phyloP scores from a whole-genome alignment of 2,797 vertebrate genomes.

The Eulemur coronatus region DNA sequence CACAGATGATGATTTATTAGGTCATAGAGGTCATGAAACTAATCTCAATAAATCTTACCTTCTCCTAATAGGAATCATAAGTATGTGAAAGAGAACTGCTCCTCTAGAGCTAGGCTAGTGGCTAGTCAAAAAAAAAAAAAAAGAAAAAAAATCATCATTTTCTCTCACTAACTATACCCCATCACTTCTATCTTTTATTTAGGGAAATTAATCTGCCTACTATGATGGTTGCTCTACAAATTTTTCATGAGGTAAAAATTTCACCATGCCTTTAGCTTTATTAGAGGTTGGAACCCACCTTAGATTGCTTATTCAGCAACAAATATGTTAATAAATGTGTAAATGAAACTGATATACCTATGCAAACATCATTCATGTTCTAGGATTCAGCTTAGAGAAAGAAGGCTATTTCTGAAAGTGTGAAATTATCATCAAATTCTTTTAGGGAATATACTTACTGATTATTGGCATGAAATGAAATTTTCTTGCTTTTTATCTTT shows the following conservation, averaged over 20 bases:
- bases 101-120: neutral
- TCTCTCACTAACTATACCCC: neutral
- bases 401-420: neutral
- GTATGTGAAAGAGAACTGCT: constrained; percentile 9
- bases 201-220: neutral
- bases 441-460: neutral
- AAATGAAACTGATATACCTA: neutral
- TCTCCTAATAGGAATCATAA: neutral
- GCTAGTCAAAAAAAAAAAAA: neutral
- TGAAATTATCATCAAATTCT: constrained; percentile 8
- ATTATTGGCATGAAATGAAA: constrained; percentile 15
- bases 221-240: neutral
- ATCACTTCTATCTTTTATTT: neutral
- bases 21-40: neutral
- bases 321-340: neutral
- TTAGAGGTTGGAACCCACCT: neutral
- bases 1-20: neutral
- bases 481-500: constrained; percentile 24
- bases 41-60: constrained; percentile 17
- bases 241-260: constrained; percentile 1
- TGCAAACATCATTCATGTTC: neutral
- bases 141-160: neutral
- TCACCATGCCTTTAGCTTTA: constrained; percentile 6
- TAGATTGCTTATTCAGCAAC: neutral
- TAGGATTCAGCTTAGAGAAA: constrained; percentile 1